phyloP scores from a whole-genome alignment of 1,140 invertebrate species.

The Brachionus rubens region DNA sequence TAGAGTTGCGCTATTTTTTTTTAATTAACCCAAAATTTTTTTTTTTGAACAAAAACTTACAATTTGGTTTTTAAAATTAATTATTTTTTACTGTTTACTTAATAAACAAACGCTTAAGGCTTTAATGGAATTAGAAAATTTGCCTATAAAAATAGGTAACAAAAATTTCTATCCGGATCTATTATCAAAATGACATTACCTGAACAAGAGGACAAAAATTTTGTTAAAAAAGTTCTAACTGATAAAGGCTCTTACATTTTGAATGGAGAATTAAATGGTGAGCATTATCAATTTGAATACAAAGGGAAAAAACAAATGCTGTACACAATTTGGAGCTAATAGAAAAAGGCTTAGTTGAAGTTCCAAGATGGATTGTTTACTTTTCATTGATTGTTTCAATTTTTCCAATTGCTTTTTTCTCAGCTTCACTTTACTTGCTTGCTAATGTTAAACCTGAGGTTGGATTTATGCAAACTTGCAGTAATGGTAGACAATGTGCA shows the following conservation, averaged over 20 bases:
- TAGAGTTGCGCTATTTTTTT: no score
- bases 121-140: no score
- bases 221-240: conserved; percentile 1
- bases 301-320: not conserved
- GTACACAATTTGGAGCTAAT: not conserved
- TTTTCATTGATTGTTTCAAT: not conserved
- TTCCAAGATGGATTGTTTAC: conserved; percentile 28
- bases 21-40: no score
- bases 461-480: not conserved
- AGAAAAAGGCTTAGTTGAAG: conserved; percentile 21
- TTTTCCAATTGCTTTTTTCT: conserved; percentile 16
- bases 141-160: no score
- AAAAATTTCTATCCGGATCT: no score
- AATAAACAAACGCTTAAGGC: no score
- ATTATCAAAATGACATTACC: not conserved
- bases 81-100: no score
- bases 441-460: not conserved
- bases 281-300: conserved; percentile 14
- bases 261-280: not conserved
- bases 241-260: conserved; percentile 11
- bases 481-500: no score
- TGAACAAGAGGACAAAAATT: not conserved
- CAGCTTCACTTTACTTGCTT: not conserved
- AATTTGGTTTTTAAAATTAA: no score
- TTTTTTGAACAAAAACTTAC: no score